phyloP scores from a whole-genome alignment of 2,113 vertebrate genomes.

The Myotis lucifugus region DNA sequence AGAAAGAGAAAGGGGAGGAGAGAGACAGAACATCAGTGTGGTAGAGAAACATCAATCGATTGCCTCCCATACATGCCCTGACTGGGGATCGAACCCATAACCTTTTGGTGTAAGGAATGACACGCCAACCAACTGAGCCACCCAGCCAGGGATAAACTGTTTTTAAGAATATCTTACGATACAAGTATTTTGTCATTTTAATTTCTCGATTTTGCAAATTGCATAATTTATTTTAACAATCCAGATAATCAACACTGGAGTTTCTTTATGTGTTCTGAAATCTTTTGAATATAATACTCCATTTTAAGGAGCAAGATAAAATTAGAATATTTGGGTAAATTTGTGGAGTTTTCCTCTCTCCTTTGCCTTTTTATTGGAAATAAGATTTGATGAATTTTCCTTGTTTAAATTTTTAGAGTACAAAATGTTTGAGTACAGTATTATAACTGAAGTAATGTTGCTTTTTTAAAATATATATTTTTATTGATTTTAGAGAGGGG shows the following conservation, averaged over 20 bases:
- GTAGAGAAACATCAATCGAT: background rate
- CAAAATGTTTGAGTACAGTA: background rate
- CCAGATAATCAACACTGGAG: background rate
- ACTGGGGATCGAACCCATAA: background rate
- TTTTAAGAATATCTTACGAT: background rate
- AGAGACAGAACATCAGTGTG: no score
- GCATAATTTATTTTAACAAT: background rate
- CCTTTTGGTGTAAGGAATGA: background rate
- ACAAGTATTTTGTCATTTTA: background rate
- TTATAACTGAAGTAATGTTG: background rate
- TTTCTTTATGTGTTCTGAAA: background rate
- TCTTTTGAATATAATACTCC: background rate
- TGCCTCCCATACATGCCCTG: background rate
- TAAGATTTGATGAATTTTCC: background rate
- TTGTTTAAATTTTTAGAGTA: background rate
- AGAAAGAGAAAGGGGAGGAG: background rate
- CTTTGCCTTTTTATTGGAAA: conserved; percentile 37
- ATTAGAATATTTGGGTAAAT: background rate
- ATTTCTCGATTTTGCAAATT: conserved; percentile 15
- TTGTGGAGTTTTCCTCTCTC: background rate
- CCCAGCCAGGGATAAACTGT: background rate
- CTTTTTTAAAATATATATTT: background rate
- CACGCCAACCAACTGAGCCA: background rate
- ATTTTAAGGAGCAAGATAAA: conserved; percentile 9
- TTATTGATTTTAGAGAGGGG: no score